Conservation (phyloP, 2,888 invertebrate genomes). For the Morpho deidamia region DNA sequence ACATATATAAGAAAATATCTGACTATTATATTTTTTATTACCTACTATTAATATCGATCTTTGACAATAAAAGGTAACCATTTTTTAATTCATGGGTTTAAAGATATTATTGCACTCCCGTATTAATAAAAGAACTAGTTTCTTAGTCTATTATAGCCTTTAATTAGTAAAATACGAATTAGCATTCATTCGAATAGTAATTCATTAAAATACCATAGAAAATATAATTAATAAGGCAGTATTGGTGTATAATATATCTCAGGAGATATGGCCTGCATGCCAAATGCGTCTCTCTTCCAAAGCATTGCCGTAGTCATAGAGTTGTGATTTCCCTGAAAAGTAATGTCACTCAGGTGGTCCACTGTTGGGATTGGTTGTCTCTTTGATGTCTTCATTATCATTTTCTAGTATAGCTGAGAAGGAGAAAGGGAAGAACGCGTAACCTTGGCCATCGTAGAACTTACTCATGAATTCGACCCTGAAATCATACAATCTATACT, state of each 20-base stretch:
- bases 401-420: constrained; percentile 80
- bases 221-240: no score
- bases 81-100: no score
- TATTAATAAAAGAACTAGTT: no score
- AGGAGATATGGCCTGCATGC: constrained; percentile 19
- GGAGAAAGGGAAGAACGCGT: constrained; percentile 86
- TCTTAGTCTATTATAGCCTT: no score
- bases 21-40: no score
- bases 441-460: constrained; percentile 89
- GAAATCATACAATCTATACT: constrained; percentile 52
- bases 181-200: no score
- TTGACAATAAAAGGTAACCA: no score
- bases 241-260: not conserved
- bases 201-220: not conserved
- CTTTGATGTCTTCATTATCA: constrained; percentile 56
- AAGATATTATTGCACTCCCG: no score
- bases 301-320: constrained; percentile 13
- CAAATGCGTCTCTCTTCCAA: constrained; percentile 21
- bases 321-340: constrained; percentile 7
- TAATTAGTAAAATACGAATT: no score
- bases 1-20: no score
- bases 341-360: constrained; percentile 50
- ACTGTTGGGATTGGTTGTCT: constrained; percentile 45
- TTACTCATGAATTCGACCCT: constrained; percentile 99
- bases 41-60: no score